phyloP scores from a whole-genome alignment of 2,797 vertebrate genomes.

The Jordanella pulchra region DNA sequence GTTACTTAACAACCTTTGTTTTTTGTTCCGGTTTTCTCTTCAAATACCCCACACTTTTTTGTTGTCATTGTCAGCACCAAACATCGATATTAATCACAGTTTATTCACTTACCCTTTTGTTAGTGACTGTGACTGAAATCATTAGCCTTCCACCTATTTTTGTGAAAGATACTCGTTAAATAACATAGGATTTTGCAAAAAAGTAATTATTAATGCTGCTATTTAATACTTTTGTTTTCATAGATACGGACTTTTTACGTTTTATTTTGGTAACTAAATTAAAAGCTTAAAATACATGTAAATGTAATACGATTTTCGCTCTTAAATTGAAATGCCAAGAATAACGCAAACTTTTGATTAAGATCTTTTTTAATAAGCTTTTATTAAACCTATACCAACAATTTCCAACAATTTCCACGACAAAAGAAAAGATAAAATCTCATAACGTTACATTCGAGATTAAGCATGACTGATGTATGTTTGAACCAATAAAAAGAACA shows the following conservation, averaged over 20 bases:
- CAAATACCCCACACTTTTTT: not conserved
- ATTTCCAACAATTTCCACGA: too few relatives aligned
- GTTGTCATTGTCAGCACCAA: not conserved
- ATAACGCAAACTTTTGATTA: not conserved
- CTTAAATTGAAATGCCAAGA: not conserved
- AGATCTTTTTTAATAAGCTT: not conserved
- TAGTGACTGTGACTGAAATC: not conserved
- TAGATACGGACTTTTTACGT: not conserved
- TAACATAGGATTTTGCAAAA: not conserved
- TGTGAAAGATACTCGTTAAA: not conserved
- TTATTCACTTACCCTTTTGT: not conserved
- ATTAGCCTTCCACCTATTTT: not conserved
- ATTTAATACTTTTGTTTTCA: not conserved
- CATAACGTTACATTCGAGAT: not conserved
- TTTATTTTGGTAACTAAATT: not conserved
- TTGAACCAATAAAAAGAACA: slow-evolving; percentile 33
- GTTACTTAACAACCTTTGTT: not conserved
- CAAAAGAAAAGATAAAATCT: too few relatives aligned
- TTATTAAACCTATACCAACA: too few relatives aligned
- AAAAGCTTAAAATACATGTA: not conserved
- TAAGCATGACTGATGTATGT: slow-evolving; percentile 21
- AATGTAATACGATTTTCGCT: not conserved
- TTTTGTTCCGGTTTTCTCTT: not conserved
- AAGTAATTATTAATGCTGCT: not conserved
- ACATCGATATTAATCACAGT: not conserved